Percentiles rank a stretch among this genome's conserved stretches.
phyloP scores from a whole-genome alignment of 2,113 vertebrate species.

The Excalfactoria chinensis region DNA sequence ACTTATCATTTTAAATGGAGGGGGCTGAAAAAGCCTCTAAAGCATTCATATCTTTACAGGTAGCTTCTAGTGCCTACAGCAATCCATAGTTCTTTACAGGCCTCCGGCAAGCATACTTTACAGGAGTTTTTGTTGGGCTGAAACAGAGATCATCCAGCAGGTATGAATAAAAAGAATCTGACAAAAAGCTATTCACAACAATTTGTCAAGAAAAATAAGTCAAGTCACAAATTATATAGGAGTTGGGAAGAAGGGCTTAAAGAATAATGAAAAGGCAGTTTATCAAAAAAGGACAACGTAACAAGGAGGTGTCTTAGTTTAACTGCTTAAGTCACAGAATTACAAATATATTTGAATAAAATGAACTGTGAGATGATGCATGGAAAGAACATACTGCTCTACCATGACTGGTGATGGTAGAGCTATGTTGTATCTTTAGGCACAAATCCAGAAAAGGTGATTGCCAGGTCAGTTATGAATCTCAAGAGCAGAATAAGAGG shows the following conservation, averaged over 20 bases:
- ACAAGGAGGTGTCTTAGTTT: background rate
- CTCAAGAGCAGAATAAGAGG: conserved; percentile 36
- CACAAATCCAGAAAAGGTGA: conserved; percentile 58
- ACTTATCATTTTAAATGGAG: background rate
- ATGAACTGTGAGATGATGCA: background rate
- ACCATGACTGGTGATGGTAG: conserved; percentile 3
- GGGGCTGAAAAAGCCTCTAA: background rate
- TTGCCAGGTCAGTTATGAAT: conserved; percentile 32
- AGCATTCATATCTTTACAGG: background rate
- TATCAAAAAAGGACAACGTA: background rate
- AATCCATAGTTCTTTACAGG: background rate
- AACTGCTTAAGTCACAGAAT: background rate
- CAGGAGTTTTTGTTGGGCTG: background rate
- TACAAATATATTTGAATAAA: background rate
- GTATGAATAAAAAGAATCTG: background rate
- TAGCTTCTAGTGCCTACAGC: background rate
- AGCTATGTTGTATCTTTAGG: conserved; percentile 61
- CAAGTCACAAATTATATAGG: background rate
- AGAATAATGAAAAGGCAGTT: background rate
- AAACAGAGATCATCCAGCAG: background rate
- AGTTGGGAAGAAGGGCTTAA: background rate
- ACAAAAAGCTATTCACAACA: background rate
- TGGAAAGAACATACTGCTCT: conserved; percentile 47
- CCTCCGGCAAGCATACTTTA: background rate
- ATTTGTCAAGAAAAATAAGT: background rate